Evolutionary conservation across 2,113 vertebrate species (phyloP).

Genomic region (Mesoclemmys tuberculata): DNA sequence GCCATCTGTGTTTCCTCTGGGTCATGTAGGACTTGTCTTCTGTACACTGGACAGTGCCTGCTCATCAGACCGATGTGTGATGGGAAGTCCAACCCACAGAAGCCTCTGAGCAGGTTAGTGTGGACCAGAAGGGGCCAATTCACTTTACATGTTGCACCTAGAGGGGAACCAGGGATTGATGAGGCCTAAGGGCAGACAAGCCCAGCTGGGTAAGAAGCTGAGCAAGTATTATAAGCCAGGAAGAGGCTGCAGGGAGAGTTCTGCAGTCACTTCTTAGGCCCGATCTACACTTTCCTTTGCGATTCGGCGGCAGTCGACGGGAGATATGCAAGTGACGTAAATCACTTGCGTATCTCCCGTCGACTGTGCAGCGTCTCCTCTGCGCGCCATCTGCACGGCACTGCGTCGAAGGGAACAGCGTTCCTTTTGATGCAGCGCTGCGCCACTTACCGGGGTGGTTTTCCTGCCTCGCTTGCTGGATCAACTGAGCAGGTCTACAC

Average conservation of each 20-base stretch:
- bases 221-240: background rate
- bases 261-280: background rate
- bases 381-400: too few species aligned
- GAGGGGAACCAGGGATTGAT: background rate
- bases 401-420: too few species aligned
- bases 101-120: background rate
- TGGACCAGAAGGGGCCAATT: background rate
- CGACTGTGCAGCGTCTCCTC: too few species aligned
- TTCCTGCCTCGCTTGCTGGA: too few species aligned
- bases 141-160: background rate
- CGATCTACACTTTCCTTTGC: too few species aligned
- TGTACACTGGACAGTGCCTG: background rate
- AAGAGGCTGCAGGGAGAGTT: background rate
- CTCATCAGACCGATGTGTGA: background rate
- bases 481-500: too few species aligned
- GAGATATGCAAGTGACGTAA: too few species aligned
- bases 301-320: too few species aligned
- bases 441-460: too few species aligned
- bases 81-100: background rate
- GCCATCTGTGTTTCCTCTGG: background rate
- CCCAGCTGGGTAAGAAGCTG: background rate
- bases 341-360: too few species aligned
- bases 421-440: too few species aligned
- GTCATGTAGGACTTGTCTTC: background rate
- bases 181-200: background rate